These are phyloP conservation scores for Numida meleagris DNA, from an alignment of 2,113 vertebrate species.

Conservation along the genomic window DNA sequence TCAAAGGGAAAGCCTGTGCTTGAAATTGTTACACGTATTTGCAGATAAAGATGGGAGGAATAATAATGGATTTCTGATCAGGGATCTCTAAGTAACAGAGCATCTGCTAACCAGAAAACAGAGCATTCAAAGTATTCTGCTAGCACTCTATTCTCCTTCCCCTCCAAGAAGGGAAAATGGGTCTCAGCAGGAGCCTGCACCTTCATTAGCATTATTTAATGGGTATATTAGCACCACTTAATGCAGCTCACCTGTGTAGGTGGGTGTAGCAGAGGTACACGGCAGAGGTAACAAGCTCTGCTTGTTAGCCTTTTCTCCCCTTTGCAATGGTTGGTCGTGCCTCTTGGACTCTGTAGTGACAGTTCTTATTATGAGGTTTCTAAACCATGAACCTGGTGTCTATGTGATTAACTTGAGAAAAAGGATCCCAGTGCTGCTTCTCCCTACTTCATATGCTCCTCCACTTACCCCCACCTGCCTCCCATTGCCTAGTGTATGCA, in stretches of 20 bases:
- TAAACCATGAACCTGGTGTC: not conserved
- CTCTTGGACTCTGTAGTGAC: not conserved
- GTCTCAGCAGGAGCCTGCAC: not conserved
- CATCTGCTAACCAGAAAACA: not conserved
- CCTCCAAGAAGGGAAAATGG: not conserved
- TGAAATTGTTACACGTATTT: accelerated
- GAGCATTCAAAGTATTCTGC: not conserved
- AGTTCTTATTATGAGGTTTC: not conserved
- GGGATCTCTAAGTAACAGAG: not conserved
- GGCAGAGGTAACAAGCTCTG: no score
- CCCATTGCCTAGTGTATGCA: not conserved
- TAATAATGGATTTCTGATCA: accelerated
- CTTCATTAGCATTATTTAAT: not conserved
- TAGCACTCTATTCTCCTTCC: not conserved
- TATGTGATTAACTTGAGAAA: not conserved
- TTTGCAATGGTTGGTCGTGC: not conserved
- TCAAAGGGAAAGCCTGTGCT: accelerated
- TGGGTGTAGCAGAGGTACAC: not conserved
- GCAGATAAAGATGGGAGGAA: not conserved
- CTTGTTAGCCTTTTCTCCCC: not conserved
- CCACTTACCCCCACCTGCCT: not conserved
- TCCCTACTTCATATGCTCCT: not conserved
- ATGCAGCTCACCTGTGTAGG: not conserved
- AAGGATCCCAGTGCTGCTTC: not conserved
- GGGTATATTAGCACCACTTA: not conserved